Percentiles rank a stretch among this genome's conserved stretches.
Conservation (phyloP, 2,797 vertebrate species). For the Dermochelys coriacea region DNA sequence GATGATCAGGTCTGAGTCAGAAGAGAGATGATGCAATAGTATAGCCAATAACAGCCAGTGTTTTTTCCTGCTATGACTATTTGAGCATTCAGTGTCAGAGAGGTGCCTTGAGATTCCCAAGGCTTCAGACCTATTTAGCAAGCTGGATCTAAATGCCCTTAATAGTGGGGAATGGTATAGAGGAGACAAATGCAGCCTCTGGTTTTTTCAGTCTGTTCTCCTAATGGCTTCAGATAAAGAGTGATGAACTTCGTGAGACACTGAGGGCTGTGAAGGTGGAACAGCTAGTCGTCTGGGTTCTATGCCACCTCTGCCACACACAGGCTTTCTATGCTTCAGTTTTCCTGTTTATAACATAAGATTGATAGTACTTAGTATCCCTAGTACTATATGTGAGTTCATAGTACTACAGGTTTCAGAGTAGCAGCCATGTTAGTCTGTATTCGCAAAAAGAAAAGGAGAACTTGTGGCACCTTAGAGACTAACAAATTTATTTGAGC, state of each 20-base stretch:
- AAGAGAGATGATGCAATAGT: not conserved
- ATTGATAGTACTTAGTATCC: not conserved
- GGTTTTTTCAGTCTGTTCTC: not conserved
- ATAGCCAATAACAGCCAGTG: not conserved
- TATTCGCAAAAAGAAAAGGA: no score
- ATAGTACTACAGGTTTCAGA: no score
- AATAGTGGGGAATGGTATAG: not conserved
- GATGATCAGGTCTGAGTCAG: not conserved
- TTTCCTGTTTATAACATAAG: not conserved
- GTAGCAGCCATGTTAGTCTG: no score
- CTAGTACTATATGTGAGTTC: not conserved
- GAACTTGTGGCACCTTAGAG: no score
- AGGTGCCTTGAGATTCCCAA: not conserved
- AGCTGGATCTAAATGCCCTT: not conserved
- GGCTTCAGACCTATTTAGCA: not conserved
- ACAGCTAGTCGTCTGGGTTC: not conserved
- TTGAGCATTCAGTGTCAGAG: not conserved
- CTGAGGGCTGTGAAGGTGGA: not conserved
- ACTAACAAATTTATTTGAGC: no score
- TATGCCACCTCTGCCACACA: not conserved
- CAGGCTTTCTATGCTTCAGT: not conserved
- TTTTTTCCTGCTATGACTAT: rapidly evolving
- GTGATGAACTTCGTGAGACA: not conserved
- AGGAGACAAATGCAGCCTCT: not conserved
- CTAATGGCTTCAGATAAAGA: not conserved